Evolutionary conservation across 2,113 vertebrate genomes (phyloP).

Genomic region (Ornithorhynchus anatinus): DNA sequence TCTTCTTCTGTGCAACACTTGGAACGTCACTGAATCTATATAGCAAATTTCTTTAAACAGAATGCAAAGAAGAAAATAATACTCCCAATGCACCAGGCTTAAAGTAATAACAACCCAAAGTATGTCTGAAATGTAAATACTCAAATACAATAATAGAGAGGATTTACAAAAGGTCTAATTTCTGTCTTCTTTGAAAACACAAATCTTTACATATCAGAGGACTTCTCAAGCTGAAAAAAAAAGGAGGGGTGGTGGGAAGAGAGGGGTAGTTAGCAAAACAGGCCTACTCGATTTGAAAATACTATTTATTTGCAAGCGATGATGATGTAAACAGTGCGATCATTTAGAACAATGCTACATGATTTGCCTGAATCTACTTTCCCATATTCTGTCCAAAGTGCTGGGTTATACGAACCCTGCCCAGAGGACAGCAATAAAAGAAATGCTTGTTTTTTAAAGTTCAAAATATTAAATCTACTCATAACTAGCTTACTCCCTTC

Average conservation of each 20-base stretch:
- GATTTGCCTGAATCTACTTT: too few relatives aligned
- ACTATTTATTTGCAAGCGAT: background rate
- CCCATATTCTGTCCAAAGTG: too few relatives aligned
- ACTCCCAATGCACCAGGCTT: background rate
- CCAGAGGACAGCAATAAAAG: too few relatives aligned
- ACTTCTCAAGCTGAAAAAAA: too few relatives aligned
- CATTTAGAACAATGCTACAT: too few relatives aligned
- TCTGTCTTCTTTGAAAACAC: too few relatives aligned
- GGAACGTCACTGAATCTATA: background rate
- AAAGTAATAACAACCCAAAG: background rate
- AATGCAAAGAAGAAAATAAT: background rate
- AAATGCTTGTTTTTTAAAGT: too few relatives aligned
- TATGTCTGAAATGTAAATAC: background rate
- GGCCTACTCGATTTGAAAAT: background rate
- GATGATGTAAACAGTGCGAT: background rate
- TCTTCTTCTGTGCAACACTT: background rate
- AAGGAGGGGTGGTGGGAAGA: too few relatives aligned
- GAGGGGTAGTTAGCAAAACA: too few relatives aligned
- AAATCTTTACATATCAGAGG: too few relatives aligned
- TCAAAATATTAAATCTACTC: too few relatives aligned
- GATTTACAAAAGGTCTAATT: background rate
- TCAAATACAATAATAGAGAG: background rate
- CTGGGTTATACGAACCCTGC: too few relatives aligned
- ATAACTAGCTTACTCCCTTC: background rate
- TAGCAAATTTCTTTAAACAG: background rate